Evolutionary conservation across 2,888 invertebrate genomes (phyloP).

Genomic region (Oxyteleia sp.): DNA sequence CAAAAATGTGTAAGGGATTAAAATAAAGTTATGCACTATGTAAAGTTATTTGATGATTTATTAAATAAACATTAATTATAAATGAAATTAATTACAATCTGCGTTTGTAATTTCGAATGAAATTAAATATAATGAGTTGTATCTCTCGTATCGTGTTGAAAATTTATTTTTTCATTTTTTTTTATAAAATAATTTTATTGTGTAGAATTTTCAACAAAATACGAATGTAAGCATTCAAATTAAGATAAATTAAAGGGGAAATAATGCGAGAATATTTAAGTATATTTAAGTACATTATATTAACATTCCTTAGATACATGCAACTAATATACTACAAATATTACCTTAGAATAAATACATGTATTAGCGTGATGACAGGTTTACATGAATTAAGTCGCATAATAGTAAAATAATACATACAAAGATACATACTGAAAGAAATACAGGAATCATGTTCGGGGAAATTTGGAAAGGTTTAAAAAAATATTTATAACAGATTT

Average conservation of each 20-base stretch:
- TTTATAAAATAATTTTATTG: too few species aligned
- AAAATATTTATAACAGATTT: constrained; percentile 7
- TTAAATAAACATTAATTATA: too few species aligned
- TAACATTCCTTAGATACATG: constrained; percentile 86
- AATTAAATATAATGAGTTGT: too few species aligned
- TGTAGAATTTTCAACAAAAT: constrained; percentile 7
- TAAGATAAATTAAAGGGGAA: constrained; percentile 74
- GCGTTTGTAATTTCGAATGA: too few species aligned
- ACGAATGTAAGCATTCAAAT: constrained; percentile 29
- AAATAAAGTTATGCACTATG: too few species aligned
- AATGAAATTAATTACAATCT: too few species aligned
- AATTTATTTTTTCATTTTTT: too few species aligned
- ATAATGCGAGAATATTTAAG: constrained; percentile 83
- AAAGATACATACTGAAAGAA: constrained; percentile 25
- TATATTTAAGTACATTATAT: constrained; percentile 83
- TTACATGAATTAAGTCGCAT: constrained; percentile 40
- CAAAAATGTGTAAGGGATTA: too few species aligned
- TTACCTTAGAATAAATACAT: constrained; percentile 81
- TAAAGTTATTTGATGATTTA: too few species aligned
- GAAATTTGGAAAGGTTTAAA: constrained; percentile 3
- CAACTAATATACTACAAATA: constrained; percentile 84
- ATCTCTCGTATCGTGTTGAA: too few species aligned
- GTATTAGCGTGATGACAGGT: constrained; percentile 37
- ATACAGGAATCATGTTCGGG: constrained; percentile 3
- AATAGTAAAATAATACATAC: constrained; percentile 47